Conservation (phyloP, 2,113 vertebrate species). For the Dryoscopus gambensis region DNA sequence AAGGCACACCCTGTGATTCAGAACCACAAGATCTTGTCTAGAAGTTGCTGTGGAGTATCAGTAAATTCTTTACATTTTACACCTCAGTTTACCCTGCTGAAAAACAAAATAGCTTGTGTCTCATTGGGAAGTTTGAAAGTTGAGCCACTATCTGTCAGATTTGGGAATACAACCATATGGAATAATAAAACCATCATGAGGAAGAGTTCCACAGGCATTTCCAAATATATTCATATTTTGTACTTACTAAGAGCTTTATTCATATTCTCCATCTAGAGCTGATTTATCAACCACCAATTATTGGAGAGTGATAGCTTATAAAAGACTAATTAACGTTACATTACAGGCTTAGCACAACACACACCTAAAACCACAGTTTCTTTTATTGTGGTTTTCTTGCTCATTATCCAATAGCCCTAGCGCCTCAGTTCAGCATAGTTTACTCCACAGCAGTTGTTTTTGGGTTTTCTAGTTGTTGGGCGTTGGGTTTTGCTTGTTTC, state of each 20-base stretch:
- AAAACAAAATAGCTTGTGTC: neutral
- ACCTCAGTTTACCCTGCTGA: neutral
- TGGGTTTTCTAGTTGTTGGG: neutral
- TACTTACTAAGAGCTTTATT: neutral
- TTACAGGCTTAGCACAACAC: neutral
- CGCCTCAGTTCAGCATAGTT: neutral
- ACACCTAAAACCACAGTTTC: neutral
- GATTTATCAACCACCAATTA: neutral
- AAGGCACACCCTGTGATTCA: rapidly evolving
- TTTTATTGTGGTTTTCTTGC: neutral
- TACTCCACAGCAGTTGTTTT: neutral
- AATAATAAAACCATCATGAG: neutral
- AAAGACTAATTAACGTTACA: neutral
- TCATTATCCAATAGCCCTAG: neutral
- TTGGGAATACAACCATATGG: neutral
- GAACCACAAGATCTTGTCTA: neutral
- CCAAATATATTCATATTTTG: neutral
- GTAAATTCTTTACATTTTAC: neutral
- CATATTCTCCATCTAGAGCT: neutral
- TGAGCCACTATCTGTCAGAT: neutral
- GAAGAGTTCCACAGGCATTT: neutral
- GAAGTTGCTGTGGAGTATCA: neutral
- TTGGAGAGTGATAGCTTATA: neutral
- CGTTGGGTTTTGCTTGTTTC: neutral
- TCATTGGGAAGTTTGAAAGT: neutral